Base-by-base conservation (phyloP, 1,140 invertebrate genomes). In the Cydia amplana region DNA sequence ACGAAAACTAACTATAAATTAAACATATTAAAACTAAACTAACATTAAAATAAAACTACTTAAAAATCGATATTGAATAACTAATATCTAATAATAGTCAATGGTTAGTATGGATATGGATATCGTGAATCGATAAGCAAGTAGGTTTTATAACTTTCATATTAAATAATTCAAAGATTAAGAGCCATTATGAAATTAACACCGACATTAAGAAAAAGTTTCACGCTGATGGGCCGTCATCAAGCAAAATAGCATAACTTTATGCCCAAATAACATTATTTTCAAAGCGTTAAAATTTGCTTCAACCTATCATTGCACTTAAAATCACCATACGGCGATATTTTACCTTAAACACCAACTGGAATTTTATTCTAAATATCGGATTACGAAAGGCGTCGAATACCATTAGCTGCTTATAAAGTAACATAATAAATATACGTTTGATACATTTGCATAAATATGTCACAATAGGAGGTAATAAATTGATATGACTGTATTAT, bases 391-490 rank as follows among this genome's bases (percentile, higher is more conserved):
- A 70, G 65, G 65, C 32, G 65, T 70, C 65, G 18, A 20, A 70
- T 18, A 20, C 65, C 36, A 70, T 70, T 70, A 70, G 36, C n/a
- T 70, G 32, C 32, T 70, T 70, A 70, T 70, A 40, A 32, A 67
- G 65, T 70, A 32, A 70, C 65, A 70, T 70, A 43, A 40, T 70
- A 70, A 43, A 70, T 70, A 70, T 18, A n/a, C 16, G 16, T 73
- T 51, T 28, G 72, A 73, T 14, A 43, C 12, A 49, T 73, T 73
- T 73, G 72, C 43, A 73, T 73, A 73, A 55, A 55, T 12, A 73
- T 73, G 49, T 55, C 43, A 72, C 70, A 72, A 73, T 55, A 73
- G 43, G 18, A 70, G 65, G n/a, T 32, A 55, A 23, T 60, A n/a
- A n/a, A n/a, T n/a, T n/a, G n/a, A n/a, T n/a, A n/a, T n/a, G n/a